A percentile compares a stretch with the other conserved stretches of the same genome.
Conservation (phyloP, 2,113 vertebrate species). For the Gopherus flavomarginatus region DNA sequence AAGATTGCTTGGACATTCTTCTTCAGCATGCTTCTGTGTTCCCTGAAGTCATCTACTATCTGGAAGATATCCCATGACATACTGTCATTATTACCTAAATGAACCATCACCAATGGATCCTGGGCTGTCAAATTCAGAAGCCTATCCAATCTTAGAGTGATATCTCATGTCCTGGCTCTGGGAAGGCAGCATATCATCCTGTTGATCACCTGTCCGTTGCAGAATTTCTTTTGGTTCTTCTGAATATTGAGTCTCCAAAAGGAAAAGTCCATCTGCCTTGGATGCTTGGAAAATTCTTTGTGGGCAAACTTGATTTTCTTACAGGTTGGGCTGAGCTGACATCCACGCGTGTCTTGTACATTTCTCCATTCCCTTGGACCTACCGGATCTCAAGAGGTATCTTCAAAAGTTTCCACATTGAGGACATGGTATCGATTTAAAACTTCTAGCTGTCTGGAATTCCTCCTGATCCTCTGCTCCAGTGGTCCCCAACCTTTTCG, state of each 20-base stretch:
- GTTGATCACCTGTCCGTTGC: not conserved
- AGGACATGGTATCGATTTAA: not conserved
- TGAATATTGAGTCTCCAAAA: not conserved
- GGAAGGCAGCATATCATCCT: not conserved
- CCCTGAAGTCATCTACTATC: not conserved
- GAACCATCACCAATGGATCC: not conserved
- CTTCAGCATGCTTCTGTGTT: not conserved
- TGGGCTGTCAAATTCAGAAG: not conserved
- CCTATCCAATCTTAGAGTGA: not conserved
- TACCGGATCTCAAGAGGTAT: not conserved
- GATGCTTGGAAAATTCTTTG: not conserved
- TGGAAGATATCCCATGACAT: not conserved
- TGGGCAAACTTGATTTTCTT: not conserved
- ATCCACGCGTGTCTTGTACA: not conserved
- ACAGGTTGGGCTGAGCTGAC: not conserved
- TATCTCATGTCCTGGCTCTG: not conserved
- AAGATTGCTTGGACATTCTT: not conserved
- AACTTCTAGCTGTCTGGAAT: not conserved
- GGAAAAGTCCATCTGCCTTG: not conserved
- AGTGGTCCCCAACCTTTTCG: too few relatives aligned
- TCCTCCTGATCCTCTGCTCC: not conserved
- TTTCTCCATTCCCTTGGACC: not conserved
- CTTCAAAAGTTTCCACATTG: not conserved
- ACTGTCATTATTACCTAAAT: not conserved
- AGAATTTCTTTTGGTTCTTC: not conserved